Conservation (phyloP, 2,888 invertebrate species). For the Myopa testacea region DNA sequence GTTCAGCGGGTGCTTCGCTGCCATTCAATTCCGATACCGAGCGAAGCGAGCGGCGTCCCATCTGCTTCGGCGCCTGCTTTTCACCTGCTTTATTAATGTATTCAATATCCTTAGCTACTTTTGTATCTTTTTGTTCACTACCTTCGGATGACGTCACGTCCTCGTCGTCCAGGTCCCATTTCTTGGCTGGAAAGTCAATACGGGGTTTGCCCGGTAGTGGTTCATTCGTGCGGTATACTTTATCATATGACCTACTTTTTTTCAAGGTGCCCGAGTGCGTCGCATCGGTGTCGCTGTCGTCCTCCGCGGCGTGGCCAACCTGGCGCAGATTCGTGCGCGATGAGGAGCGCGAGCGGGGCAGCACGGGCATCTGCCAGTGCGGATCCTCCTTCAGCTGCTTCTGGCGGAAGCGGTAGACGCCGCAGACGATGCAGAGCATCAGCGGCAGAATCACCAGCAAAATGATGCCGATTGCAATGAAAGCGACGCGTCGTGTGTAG, state of each 20-base stretch:
- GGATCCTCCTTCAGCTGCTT: constrained; percentile 73
- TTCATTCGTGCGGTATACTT: constrained; percentile 86
- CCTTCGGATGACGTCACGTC: constrained; percentile 74
- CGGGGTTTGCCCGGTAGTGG: constrained; percentile 79
- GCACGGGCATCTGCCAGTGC: constrained; percentile 71
- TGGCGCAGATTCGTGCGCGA: constrained; percentile 72
- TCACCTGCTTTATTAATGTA: constrained; percentile 71
- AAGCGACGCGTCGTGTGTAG: constrained; percentile 78
- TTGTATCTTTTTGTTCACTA: constrained; percentile 74
- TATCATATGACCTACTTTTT: constrained; percentile 82
- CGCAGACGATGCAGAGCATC: constrained; percentile 73
- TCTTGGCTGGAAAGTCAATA: constrained; percentile 83
- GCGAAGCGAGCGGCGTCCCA: constrained; percentile 71
- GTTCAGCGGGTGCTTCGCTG: constrained; percentile 47
- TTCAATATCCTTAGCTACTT: constrained; percentile 75
- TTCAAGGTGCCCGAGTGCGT: constrained; percentile 72
- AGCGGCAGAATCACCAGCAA: constrained; percentile 78
- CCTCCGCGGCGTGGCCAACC: constrained; percentile 69
- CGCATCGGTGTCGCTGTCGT: constrained; percentile 65
- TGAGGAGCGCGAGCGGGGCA: constrained; percentile 73
- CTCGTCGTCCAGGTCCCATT: constrained; percentile 80
- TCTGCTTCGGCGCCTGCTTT: constrained; percentile 70
- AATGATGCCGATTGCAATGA: constrained; percentile 80
- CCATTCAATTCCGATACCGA: constrained; percentile 61
- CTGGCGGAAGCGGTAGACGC: constrained; percentile 75